phyloP scores from a whole-genome alignment of 2,888 invertebrate species.

The Atrina japonica region DNA sequence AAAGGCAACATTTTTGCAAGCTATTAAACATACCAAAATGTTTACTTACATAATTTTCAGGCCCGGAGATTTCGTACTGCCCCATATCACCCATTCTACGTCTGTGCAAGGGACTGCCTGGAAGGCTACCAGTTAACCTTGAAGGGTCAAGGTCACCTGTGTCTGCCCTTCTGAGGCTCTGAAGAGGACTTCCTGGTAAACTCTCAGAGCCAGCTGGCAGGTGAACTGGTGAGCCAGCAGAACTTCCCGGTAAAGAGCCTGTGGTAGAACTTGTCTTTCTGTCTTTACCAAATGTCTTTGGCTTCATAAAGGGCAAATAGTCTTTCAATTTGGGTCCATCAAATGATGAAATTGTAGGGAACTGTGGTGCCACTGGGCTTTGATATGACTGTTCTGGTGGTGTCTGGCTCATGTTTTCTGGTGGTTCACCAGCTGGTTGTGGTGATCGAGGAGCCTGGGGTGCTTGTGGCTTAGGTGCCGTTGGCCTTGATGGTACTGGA shows the following conservation, averaged over 20 bases:
- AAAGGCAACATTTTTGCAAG: no score
- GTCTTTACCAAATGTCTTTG: slow-evolving; percentile 76
- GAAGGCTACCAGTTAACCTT: no score
- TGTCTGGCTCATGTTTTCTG: neutral
- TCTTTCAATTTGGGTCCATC: slow-evolving; percentile 90
- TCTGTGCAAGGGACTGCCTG: no score
- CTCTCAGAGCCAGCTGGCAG: slow-evolving; percentile 40
- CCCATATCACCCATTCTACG: no score
- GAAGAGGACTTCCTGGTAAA: no score
- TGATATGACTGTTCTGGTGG: neutral
- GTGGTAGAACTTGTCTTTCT: slow-evolving; percentile 41
- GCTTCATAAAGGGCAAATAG: slow-evolving; percentile 90
- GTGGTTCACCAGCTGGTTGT: neutral
- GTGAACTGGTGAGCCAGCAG: slow-evolving; percentile 56
- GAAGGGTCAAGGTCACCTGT: no score
- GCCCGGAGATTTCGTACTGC: no score
- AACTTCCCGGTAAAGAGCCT: slow-evolving; percentile 57
- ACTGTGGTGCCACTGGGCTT: neutral
- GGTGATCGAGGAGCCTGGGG: slow-evolving; percentile 7
- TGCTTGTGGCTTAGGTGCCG: slow-evolving; percentile 66
- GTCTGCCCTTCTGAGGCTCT: no score
- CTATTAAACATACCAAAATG: no score
- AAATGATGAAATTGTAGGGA: slow-evolving; percentile 50
- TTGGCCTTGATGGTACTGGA: slow-evolving; percentile 62
- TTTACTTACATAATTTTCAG: no score